Base-by-base conservation (phyloP, 37 sponge, comb jelly and placozoan species). In the Spongia lamella region DNA sequence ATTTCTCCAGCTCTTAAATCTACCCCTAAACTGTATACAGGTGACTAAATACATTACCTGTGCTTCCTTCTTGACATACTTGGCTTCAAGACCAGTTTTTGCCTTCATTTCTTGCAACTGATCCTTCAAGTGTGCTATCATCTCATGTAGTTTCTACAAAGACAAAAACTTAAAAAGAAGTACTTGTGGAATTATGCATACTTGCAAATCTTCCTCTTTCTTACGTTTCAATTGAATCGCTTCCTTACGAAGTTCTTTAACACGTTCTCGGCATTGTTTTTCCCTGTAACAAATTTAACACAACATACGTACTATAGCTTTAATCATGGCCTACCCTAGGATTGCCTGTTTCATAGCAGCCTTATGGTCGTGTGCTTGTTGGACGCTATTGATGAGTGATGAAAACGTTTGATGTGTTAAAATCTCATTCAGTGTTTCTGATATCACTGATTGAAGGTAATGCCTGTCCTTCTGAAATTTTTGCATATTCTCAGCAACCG, bases 61-160 rank as follows among this genome's bases (percentile, higher is more conserved):
- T 27, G 84, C 67, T 61, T 90, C 88, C 57, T 94, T 94, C 77
- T 87, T 86, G 24, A 88, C 67, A 30, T 80, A 84, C 25, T 90
- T 88, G 7, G 76, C 76, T 53, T 79, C 81, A 14, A 90, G 82
- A 32, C 59, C 75, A 14, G 82, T 90, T 32, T 85, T 80, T 4
- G 91, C 91, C 49, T 86, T 86, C 52, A 77, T 59, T 61, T 91
- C 92, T 27, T 91, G 88, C 17, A 91, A 53, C 61, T 96, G 93
- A 55, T 96, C 97, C 68, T 90, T 96, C 63, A 89, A 63, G 61
- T 96, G 87, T 50, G 97, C 97, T 26, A 90, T 87, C 68, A 79
- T 75, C 61, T 96, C 97, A 80, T 90, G 83, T 21, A 93, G 75
- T 1, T 77, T 61, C 92, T 94, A 66, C 17, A 61, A 15, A 26